A percentile compares a stretch with the other conserved stretches of the same genome.
These are phyloP conservation scores for Thera britannica DNA, from an alignment of 2,888 invertebrate genomes.

Conservation along the genomic window DNA sequence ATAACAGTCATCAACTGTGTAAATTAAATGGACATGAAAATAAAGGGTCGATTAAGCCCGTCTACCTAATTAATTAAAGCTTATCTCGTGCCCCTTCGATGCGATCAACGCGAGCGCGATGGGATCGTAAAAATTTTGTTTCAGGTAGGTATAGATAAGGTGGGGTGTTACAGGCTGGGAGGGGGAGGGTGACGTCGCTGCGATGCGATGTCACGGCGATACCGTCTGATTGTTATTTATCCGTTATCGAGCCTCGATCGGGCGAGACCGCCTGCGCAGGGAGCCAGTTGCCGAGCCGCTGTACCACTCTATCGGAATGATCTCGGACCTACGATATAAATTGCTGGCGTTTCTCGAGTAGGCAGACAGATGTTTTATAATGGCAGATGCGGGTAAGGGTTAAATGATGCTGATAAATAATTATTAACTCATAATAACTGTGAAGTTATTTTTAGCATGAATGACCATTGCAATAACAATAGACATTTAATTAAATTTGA, in stretches of 20 bases:
- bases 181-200: constrained; percentile 47
- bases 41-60: constrained; percentile 65
- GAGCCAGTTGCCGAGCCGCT: constrained; percentile 45
- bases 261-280: constrained; percentile 60
- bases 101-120: constrained; percentile 64
- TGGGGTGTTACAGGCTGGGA: constrained; percentile 40
- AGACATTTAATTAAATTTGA: neutral
- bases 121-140: constrained; percentile 68
- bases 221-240: constrained; percentile 74
- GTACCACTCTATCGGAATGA: constrained; percentile 53
- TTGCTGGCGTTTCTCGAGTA: constrained; percentile 49
- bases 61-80: constrained; percentile 71
- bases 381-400: constrained; percentile 31
- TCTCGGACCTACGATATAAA: constrained; percentile 60
- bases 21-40: constrained; percentile 70
- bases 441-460: neutral
- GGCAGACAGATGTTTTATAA: constrained; percentile 43
- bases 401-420: constrained; percentile 5
- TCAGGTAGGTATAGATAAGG: constrained; percentile 59
- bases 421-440: neutral
- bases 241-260: constrained; percentile 65
- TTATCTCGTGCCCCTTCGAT: constrained; percentile 60
- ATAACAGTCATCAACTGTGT: constrained; percentile 67
- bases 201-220: constrained; percentile 64
- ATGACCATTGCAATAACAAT: neutral